phyloP scores from a whole-genome alignment of 2,113 vertebrate genomes.

The Phalacrocorax pelagicus region DNA sequence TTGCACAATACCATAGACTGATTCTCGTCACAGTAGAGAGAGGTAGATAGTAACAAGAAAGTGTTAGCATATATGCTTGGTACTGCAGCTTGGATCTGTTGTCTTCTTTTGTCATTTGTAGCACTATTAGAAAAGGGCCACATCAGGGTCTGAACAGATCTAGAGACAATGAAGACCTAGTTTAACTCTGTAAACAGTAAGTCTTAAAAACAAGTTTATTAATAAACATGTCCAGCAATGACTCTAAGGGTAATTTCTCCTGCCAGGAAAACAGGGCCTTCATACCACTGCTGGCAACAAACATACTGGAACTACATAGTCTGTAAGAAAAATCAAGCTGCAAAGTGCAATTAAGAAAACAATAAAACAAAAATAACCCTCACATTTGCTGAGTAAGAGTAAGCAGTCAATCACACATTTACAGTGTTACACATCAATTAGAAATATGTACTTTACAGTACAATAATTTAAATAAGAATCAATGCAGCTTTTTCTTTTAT shows the following conservation, averaged over 20 bases:
- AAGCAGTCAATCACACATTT: background rate
- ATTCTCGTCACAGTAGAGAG: background rate
- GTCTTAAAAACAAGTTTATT: background rate
- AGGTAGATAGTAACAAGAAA: background rate
- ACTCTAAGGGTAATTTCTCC: background rate
- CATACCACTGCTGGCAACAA: background rate
- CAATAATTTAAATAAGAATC: background rate
- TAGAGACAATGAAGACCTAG: background rate
- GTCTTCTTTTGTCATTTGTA: background rate
- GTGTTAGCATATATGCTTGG: background rate
- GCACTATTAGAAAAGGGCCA: background rate
- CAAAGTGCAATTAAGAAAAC: background rate
- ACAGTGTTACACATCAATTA: background rate
- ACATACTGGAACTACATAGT: background rate
- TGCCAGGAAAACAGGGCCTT: background rate
- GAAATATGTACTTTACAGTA: accelerated
- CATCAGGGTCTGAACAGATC: background rate
- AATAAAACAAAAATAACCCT: background rate
- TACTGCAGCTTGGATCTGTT: background rate
- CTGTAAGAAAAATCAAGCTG: background rate
- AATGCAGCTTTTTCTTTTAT: background rate
- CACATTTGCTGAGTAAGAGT: background rate
- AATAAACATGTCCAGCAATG: background rate
- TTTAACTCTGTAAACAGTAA: background rate
- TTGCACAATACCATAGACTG: background rate